Conservation (phyloP, 2,888 invertebrate genomes). For the Drosophila atripex region DNA sequence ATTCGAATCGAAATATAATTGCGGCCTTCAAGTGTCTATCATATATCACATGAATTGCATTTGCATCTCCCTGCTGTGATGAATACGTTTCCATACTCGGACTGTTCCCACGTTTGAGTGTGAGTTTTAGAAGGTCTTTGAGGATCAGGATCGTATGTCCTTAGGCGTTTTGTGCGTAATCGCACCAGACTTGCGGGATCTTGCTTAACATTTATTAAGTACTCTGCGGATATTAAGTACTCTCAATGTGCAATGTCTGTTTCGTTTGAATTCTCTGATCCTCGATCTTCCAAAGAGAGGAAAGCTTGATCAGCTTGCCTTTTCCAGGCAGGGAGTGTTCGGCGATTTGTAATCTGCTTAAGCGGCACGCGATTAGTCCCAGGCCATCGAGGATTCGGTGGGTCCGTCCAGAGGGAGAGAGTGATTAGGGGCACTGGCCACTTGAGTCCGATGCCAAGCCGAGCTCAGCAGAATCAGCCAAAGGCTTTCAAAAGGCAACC, state of each 20-base stretch:
- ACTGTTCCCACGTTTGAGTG: slow-evolving; percentile 42
- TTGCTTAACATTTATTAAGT: slow-evolving; percentile 75
- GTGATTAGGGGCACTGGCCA: slow-evolving; percentile 62
- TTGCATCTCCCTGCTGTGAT: slow-evolving; percentile 21
- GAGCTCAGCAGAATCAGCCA: slow-evolving; percentile 14
- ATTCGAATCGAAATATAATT: slow-evolving; percentile 77
- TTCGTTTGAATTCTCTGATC: slow-evolving; percentile 62
- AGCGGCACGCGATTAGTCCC: slow-evolving; percentile 66
- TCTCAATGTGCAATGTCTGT: slow-evolving; percentile 34
- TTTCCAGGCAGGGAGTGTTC: slow-evolving; percentile 29
- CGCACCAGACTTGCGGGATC: slow-evolving; percentile 77
- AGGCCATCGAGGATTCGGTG: slow-evolving; percentile 28
- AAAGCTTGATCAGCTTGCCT: slow-evolving; percentile 64
- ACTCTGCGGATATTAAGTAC: slow-evolving; percentile 22
- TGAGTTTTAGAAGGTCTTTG: slow-evolving; percentile 14
- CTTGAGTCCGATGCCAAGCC: slow-evolving; percentile 64
- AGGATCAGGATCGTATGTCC: slow-evolving; percentile 32
- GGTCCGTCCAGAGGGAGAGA: slow-evolving; percentile 24
- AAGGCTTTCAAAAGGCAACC: slow-evolving; percentile 56
- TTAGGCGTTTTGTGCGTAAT: slow-evolving; percentile 65
- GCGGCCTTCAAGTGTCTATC: slow-evolving; percentile 73
- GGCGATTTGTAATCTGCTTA: slow-evolving; percentile 59
- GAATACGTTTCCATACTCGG: neutral
- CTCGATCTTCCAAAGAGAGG: slow-evolving; percentile 22
- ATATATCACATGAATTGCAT: slow-evolving; percentile 55